Base-by-base conservation (phyloP, 1,140 invertebrate genomes). In the Ips nitidus region DNA sequence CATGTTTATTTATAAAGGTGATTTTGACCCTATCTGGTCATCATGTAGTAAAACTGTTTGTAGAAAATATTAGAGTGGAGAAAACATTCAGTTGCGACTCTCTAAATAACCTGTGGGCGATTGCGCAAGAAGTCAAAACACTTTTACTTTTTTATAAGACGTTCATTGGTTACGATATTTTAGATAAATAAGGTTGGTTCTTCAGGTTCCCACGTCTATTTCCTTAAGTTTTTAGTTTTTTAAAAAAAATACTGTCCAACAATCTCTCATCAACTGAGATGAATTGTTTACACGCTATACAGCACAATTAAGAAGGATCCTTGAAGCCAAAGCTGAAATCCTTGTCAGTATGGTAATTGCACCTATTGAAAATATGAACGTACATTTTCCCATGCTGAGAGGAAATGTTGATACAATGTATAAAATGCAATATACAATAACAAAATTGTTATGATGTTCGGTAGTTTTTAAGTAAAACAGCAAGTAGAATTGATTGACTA, bases 311-410 rank as follows among this genome's bases (percentile, higher is more conserved):
- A 50, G 22, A 50, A 50, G 45, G 22, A 64, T 64, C 61, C 61
- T 64, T 64, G 61, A 52, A 52, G 47, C 47, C 40, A 55, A 64
- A 64, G 42, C 45, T 8, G 45, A 50, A 50, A 50, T 64, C 61
- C 61, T 64, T 64, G 61, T 42, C 45, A 41, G 41, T 60, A 60
- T 60, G 58, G 41, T 60, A 60, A 60, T 60, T 5, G 4, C 22
- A 50, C 5, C 58, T 45, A 60, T 60, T 47, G 58, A 60, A 60
- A 60, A 42, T 60, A 45, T 45, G 2, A 37, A 60, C 41, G 58
- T 60, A 42, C 40, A 45, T 60, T 60, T 60, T 60, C 58, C 42
- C 58, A 60, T 60, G 22, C 41, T 22, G 36, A 55, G 37, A 55
- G 8, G 52, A 55, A 55, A 55, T 7, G 52, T 47, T n/a, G 43